Conservation (phyloP, 2,113 vertebrate species). For the Coregonus clupeaformis region DNA sequence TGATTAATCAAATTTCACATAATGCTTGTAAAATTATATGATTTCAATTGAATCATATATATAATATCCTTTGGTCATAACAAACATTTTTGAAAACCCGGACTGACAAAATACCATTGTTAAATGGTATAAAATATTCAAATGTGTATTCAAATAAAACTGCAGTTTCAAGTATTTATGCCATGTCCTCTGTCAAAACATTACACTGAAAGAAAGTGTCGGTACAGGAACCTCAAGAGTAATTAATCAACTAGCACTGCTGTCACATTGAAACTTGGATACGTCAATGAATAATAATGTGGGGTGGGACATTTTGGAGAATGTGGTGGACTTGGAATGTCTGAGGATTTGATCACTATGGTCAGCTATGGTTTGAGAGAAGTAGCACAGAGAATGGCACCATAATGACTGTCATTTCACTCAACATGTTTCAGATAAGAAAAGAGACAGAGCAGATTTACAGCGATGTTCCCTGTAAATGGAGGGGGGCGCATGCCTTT, state of each 20-base stretch:
- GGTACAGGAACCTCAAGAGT: not conserved
- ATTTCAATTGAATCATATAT: too few species aligned
- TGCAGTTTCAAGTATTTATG: not conserved
- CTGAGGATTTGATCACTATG: conserved; percentile 34
- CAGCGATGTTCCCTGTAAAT: conserved; percentile 77
- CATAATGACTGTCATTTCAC: conserved; percentile 68
- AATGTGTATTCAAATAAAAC: not conserved
- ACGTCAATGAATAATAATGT: too few species aligned
- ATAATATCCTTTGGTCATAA: too few species aligned
- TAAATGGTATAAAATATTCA: not conserved
- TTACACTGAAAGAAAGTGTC: not conserved
- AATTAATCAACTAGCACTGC: not conserved
- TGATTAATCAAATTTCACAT: not conserved
- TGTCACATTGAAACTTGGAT: not conserved
- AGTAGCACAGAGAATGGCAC: conserved; percentile 34
- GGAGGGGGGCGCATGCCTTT: conserved; percentile 78
- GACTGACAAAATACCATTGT: not conserved
- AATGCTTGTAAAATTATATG: too few species aligned
- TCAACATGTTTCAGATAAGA: conserved; percentile 66
- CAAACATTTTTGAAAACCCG: too few species aligned
- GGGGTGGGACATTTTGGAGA: conserved; percentile 22
- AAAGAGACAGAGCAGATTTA: conserved; percentile 56
- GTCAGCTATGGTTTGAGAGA: conserved; percentile 36
- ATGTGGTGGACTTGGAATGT: conserved; percentile 40
- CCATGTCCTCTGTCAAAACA: not conserved